These are phyloP conservation scores for Nymphicus hollandicus DNA, from an alignment of 2,113 vertebrate species.

Conservation along the genomic window DNA sequence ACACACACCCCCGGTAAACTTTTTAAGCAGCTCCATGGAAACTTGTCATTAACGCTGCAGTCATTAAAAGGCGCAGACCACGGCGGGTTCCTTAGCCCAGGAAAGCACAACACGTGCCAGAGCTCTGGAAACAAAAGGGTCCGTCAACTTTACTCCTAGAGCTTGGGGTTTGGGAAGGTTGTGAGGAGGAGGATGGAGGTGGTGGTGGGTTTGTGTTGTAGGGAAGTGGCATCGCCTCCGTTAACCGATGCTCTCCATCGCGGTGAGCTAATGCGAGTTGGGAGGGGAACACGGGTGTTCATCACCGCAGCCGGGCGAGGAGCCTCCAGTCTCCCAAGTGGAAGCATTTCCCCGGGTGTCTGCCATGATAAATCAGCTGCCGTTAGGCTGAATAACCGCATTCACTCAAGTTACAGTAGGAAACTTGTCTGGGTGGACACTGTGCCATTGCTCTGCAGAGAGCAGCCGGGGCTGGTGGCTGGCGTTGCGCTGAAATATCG, in stretches of 20 bases:
- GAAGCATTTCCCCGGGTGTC: background rate
- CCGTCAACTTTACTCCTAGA: background rate
- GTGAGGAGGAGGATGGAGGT: background rate
- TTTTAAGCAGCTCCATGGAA: constrained; percentile 47
- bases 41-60: constrained; percentile 43
- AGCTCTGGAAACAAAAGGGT: constrained; percentile 41
- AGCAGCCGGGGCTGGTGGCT: background rate
- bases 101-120: constrained; percentile 43
- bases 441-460: constrained; percentile 10
- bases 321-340: background rate
- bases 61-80: constrained; percentile 25
- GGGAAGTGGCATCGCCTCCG: background rate
- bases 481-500: background rate
- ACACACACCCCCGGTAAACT: constrained; percentile 36
- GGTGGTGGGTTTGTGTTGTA: background rate
- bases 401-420: constrained; percentile 45
- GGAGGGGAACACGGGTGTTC: background rate
- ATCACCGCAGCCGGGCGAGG: background rate
- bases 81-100: constrained; percentile 17
- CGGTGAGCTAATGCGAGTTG: background rate
- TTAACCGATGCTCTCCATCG: background rate
- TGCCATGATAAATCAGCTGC: constrained; percentile 30
- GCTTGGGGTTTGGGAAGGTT: background rate
- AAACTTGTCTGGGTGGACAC: constrained; percentile 47
- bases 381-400: constrained; percentile 14